These are phyloP conservation scores for Hirtodrosophila trivittata DNA, from an alignment of 2,888 invertebrate species.

Conservation along the genomic window DNA sequence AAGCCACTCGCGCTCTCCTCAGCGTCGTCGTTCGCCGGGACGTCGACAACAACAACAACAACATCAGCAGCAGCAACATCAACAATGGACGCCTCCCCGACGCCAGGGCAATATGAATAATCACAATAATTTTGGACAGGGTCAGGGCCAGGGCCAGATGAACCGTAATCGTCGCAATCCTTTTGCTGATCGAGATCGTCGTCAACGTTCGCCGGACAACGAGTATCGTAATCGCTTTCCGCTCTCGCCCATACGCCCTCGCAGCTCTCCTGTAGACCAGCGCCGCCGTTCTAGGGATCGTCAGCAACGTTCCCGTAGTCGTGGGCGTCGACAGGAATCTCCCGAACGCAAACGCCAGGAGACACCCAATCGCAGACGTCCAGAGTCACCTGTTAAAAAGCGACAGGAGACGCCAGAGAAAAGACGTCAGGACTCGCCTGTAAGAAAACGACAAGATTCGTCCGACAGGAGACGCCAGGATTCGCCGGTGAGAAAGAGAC, in stretches of 20 bases:
- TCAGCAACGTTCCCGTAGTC: constrained; percentile 55
- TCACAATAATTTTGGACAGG: constrained; percentile 8
- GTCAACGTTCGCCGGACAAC: constrained; percentile 75
- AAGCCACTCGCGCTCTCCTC: constrained; percentile 57
- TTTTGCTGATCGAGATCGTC: no score
- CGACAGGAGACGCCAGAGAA: background rate
- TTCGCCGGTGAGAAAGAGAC: constrained; percentile 12
- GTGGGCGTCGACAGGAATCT: constrained; percentile 52
- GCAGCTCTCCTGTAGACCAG: constrained; percentile 71
- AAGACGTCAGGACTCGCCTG: constrained; percentile 13
- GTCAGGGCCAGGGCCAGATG: constrained; percentile 36
- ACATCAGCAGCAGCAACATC: no score
- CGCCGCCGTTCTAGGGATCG: constrained; percentile 68
- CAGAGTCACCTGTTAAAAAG: constrained; percentile 12
- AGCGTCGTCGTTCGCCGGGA: constrained; percentile 69
- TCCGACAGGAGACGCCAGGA: constrained; percentile 10
- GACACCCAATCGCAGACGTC: background rate
- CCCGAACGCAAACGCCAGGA: constrained; percentile 17
- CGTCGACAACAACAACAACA: no score
- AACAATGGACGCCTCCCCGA: constrained; percentile 79
- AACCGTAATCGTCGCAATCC: constrained; percentile 72
- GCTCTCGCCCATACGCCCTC: constrained; percentile 76
- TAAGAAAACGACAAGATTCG: constrained; percentile 5
- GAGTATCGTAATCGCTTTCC: constrained; percentile 81
- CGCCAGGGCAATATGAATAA: constrained; percentile 49